Evolutionary conservation across 2,888 invertebrate genomes (phyloP).

Genomic region (Mechanitis messenoides): DNA sequence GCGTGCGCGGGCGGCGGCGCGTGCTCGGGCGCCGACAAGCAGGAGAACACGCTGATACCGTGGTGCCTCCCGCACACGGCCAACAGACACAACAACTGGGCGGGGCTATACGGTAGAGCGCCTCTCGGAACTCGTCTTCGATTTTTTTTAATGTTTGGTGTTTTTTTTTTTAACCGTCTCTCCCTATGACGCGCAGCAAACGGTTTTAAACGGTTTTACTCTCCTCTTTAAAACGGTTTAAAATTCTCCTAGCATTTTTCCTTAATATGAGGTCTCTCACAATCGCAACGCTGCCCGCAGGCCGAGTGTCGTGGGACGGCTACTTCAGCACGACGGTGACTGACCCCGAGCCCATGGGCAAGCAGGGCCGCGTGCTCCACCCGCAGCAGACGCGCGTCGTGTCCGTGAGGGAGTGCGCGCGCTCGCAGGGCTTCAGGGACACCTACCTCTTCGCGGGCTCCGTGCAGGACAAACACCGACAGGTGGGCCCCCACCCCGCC

Average conservation of each 20-base stretch:
- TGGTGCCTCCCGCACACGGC: conserved; percentile 94
- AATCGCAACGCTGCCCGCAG: conserved; percentile 35
- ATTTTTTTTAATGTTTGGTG: too few species aligned
- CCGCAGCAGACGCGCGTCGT: conserved; percentile 87
- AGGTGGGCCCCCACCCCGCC: conserved; percentile 64
- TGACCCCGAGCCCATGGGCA: conserved; percentile 94
- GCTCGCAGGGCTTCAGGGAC: conserved; percentile 90
- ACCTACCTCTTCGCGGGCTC: conserved; percentile 84
- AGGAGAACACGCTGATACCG: conserved; percentile 89
- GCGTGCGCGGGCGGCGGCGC: conserved; percentile 79
- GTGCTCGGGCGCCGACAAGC: conserved; percentile 84
- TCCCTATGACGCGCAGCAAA: too few species aligned
- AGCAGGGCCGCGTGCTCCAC: conserved; percentile 90
- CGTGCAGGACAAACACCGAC: conserved; percentile 86
- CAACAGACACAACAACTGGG: conserved; percentile 91
- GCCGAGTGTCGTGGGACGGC: conserved; percentile 87
- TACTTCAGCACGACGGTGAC: conserved; percentile 90
- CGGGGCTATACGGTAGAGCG: conserved; percentile 83
- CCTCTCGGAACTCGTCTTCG: too few species aligned
- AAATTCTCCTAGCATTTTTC: too few species aligned
- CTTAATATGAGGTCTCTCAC: too few species aligned
- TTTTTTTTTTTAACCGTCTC: too few species aligned
- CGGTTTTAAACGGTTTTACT: too few species aligned
- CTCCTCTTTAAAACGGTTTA: too few species aligned
- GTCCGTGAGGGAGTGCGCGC: conserved; percentile 90